Evolutionary conservation across 2,113 vertebrate genomes (phyloP).

Genomic region (Mesembrinibis cayennensis): DNA sequence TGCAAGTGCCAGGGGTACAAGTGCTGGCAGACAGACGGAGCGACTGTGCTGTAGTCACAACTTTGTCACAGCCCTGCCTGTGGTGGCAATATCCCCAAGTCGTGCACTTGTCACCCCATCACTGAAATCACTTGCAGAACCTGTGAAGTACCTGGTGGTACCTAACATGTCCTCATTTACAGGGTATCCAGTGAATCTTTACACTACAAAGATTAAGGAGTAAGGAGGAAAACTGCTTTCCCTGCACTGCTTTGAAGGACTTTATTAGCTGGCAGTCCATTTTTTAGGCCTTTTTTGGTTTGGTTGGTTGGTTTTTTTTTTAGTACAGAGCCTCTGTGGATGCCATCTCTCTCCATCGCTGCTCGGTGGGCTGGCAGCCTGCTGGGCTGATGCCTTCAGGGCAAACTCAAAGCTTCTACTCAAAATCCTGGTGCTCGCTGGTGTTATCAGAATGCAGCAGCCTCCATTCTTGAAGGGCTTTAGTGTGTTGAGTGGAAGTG

Average conservation of each 20-base stretch:
- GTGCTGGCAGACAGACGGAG: background rate
- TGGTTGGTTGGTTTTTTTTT: background rate
- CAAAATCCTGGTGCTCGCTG: background rate
- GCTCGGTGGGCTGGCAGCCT: background rate
- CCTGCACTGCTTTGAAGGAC: background rate
- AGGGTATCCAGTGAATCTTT: background rate
- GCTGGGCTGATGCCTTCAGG: fast-evolving
- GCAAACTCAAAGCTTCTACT: background rate
- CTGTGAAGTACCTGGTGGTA: background rate
- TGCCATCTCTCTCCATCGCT: background rate
- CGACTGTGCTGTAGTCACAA: background rate
- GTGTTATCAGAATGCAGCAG: background rate
- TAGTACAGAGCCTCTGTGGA: background rate
- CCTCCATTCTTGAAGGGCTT: background rate
- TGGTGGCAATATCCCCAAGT: background rate
- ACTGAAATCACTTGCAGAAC: background rate
- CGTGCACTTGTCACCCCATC: background rate
- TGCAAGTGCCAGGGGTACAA: background rate
- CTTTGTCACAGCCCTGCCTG: background rate
- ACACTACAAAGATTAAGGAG: background rate
- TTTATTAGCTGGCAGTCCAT: background rate
- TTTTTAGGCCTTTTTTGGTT: background rate
- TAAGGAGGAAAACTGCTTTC: background rate
- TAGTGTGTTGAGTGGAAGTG: background rate
- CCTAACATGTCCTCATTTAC: background rate